Evolutionary conservation across 64 coral and sea anemone genomes (phyloP).

Genomic region (Montipora cactus): DNA sequence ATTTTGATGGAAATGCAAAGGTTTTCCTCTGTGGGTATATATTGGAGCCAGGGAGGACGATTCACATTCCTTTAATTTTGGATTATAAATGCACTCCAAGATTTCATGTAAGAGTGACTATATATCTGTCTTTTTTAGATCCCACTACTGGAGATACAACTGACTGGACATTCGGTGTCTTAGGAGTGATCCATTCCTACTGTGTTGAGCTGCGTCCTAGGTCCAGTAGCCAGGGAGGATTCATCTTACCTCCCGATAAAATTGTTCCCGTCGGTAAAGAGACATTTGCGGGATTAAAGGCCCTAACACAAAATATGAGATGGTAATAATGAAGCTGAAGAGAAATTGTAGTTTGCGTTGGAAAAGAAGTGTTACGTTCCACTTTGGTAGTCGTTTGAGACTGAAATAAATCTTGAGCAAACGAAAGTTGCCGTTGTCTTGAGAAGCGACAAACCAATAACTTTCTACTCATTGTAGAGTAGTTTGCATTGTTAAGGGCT

Average conservation of each 20-base stretch:
- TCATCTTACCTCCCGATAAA: constrained; percentile 70
- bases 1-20: no score
- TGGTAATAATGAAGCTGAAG: neutral
- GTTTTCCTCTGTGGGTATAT: no score
- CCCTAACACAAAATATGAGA: constrained; percentile 81
- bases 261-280: constrained; percentile 88
- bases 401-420: neutral
- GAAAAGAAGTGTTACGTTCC: neutral
- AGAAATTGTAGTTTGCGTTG: neutral
- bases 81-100: no score
- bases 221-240: constrained; percentile 44
- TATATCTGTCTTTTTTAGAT: constrained; percentile 50
- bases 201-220: constrained; percentile 88
- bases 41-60: no score
- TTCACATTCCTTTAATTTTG: no score
- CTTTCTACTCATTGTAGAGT: no score
- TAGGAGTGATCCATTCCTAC: constrained; percentile 91
- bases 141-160: constrained; percentile 97
- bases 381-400: neutral
- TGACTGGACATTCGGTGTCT: constrained; percentile 90
- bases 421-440: no score
- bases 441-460: no score
- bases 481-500: no score
- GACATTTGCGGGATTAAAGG: constrained; percentile 90
- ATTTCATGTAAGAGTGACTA: neutral